A percentile compares a stretch with the other conserved stretches of the same genome.
Evolutionary conservation across 2,888 invertebrate genomes (phyloP).

Genomic region (Caenorhabditis sp.): DNA sequence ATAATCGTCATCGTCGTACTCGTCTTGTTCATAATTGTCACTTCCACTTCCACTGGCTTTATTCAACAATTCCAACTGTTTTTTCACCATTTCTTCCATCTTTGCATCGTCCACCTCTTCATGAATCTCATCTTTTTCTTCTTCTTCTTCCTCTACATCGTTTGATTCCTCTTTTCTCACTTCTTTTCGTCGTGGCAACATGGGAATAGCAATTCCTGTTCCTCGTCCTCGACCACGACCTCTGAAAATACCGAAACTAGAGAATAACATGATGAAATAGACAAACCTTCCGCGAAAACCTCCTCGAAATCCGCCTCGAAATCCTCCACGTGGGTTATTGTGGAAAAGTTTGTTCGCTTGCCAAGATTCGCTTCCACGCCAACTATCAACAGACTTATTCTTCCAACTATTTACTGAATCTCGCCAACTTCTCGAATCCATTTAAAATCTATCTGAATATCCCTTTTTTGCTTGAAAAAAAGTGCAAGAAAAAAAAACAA

Average conservation of each 20-base stretch:
- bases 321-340: not conserved
- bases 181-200: not conserved
- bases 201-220: not conserved
- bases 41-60: not conserved
- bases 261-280: not conserved
- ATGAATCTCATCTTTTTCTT: constrained; percentile 5
- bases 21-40: constrained; percentile 14
- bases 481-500: not conserved
- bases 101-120: not conserved
- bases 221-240: not conserved
- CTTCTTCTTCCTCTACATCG: not conserved
- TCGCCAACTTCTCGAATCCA: not conserved
- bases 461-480: not conserved
- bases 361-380: not conserved
- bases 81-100: not conserved
- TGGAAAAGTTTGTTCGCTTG: not conserved
- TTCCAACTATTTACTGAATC: not conserved
- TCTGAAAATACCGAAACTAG: not conserved
- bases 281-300: not conserved
- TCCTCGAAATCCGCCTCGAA: not conserved
- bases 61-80: not conserved
- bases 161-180: constrained; percentile 3
- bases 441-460: not conserved
- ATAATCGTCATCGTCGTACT: constrained; percentile 13
- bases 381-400: not conserved